Conservation (phyloP, 30 jellyfish, hydroid and myxozoan genomes). For the Hydractinia echinata region DNA sequence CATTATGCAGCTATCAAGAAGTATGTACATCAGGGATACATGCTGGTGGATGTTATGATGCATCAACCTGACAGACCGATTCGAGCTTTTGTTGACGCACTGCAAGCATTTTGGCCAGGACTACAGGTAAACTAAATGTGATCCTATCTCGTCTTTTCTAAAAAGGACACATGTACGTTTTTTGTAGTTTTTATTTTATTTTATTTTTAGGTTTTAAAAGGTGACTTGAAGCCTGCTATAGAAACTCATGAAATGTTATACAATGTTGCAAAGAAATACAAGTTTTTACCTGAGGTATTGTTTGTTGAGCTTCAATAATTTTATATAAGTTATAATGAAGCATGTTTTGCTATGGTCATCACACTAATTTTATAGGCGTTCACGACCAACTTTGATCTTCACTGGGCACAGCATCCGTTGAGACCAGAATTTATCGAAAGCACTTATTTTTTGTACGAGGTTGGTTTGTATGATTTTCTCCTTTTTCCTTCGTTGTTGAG, state of each 20-base stretch:
- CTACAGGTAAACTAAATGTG: conserved; percentile 56
- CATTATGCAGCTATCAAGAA: conserved; percentile 91
- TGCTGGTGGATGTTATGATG: conserved; percentile 89
- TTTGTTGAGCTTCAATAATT: neutral
- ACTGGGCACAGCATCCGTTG: conserved; percentile 95
- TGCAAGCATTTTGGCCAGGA: conserved; percentile 99
- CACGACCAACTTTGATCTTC: conserved; percentile 67
- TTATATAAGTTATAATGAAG: neutral
- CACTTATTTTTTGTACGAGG: conserved; percentile 84
- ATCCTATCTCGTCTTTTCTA: neutral
- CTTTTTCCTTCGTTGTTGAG: too few species aligned
- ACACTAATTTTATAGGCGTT: conserved; percentile 55
- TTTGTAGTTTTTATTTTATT: too few species aligned
- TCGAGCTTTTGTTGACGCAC: conserved; percentile 71
- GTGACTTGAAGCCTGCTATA: conserved; percentile 88
- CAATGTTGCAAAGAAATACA: conserved; percentile 81
- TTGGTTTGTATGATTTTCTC: neutral
- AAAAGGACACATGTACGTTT: neutral
- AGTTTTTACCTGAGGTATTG: conserved; percentile 86
- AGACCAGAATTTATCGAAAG: conserved; percentile 97
- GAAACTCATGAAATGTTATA: conserved; percentile 88
- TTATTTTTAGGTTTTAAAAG: conserved; percentile 67
- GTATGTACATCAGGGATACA: conserved; percentile 68
- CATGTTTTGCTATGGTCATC: neutral
- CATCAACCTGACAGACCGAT: conserved; percentile 86